These are phyloP conservation scores for Leptocoma aspasia DNA, from an alignment of 2,113 vertebrate species.

Conservation along the genomic window DNA sequence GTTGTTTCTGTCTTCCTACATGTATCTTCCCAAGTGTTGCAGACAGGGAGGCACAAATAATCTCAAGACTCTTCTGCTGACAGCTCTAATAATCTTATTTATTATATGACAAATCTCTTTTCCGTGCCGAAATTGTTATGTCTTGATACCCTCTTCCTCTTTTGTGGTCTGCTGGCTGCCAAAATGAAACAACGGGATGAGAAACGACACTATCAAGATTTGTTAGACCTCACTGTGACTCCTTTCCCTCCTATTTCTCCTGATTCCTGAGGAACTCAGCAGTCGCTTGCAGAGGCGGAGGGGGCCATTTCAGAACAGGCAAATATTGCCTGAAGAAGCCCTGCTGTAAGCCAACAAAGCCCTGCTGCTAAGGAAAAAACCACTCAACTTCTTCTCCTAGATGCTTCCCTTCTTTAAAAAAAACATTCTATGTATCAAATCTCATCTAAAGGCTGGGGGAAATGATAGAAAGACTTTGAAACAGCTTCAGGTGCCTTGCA, in stretches of 20 bases:
- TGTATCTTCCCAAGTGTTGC: constrained; percentile 3
- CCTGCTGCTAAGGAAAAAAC: not conserved
- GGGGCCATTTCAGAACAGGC: not conserved
- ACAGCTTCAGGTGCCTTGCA: not conserved
- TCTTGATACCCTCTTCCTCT: not conserved
- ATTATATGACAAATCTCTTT: constrained; percentile 45
- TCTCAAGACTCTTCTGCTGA: constrained; percentile 2
- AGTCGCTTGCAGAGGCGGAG: not conserved
- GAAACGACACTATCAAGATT: constrained; percentile 12
- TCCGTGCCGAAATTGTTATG: not conserved
- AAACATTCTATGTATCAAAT: not conserved
- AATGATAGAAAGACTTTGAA: not conserved
- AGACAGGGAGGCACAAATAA: constrained; percentile 15
- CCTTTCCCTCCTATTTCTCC: not conserved
- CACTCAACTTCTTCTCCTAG: not conserved
- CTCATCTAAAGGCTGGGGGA: not conserved
- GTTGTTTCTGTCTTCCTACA: not conserved
- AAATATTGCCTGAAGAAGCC: not conserved
- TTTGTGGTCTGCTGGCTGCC: not conserved
- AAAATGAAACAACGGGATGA: constrained; percentile 16
- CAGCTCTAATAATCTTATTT: constrained; percentile 38
- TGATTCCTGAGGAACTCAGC: not conserved
- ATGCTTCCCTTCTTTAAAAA: not conserved
- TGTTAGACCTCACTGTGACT: not conserved
- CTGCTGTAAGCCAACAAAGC: not conserved